Evolutionary conservation across 2,797 vertebrate species (phyloP), one percentile per base, ranked within the genome.

Genomic region (Pangasius krempfi): DNA sequence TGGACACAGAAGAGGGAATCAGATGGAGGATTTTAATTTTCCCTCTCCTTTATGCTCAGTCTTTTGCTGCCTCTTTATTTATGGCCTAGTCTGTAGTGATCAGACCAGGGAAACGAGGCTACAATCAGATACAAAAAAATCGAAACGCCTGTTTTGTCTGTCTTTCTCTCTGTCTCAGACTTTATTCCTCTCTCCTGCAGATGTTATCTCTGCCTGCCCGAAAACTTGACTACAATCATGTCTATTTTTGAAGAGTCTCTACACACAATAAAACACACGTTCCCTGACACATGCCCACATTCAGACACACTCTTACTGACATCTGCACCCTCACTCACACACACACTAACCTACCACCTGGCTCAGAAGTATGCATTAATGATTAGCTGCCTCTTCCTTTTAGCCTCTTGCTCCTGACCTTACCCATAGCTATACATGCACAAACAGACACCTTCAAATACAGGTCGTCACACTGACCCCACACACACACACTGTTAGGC

Each of bases 381-480:
- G 33, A 89, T 89, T 87, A 90, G 84, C 89, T 91, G 83, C 89
- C 84, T 84, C 92, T 92, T 93, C 87, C 90, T 86, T 86, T 93
- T 88, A 89, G 62, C 40, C 52, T 54, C 88, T 86, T 68, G 86
- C 86, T 72, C 82, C 68, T 81, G 68, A 84, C 78, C 86, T 91
- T 85, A 66, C 84, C 87, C 89, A 92, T 90, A 68, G 60, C 76
- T 52, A 20, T 58, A 75, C 44, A 75, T 50, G 50, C 50, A 54
- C 22, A 37, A 78, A 86, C 52, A 86, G 27, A 54, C 44, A 33
- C 79, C 14, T 70, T 79, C 30, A 88, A 82, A 72, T 78, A 86
- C 40, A 75, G 27, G 66, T 73, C 33, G 22, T 58, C 56, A 64
- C 44, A 80, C 50, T n/a, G 10, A 62, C 22, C 37, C 25, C 44